Conservation (phyloP, 2,113 vertebrate genomes). For the Pelecanus crispus region DNA sequence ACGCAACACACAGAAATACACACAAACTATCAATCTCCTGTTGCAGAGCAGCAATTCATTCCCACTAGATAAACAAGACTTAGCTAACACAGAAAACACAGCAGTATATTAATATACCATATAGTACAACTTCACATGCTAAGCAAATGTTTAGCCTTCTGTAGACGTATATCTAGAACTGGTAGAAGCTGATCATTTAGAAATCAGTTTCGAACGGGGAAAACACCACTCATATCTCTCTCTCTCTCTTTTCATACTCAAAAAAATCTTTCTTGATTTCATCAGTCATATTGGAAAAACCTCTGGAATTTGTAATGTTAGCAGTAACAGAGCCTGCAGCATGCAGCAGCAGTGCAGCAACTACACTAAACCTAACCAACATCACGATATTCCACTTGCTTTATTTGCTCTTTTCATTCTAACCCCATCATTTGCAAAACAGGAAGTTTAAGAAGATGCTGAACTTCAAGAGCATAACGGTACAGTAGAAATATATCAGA, state of each 20-base stretch:
- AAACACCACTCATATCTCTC: background rate
- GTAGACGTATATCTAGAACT: background rate
- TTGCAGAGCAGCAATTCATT: background rate
- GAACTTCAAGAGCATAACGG: background rate
- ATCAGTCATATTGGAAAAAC: background rate
- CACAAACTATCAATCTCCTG: background rate
- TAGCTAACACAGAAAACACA: background rate
- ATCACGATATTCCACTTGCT: accelerated
- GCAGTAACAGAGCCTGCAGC: background rate
- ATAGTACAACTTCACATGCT: background rate
- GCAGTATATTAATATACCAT: background rate
- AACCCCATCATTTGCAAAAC: background rate
- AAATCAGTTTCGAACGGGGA: background rate
- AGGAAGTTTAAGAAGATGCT: background rate
- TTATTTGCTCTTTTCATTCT: background rate
- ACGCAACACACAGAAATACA: background rate
- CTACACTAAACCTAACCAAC: background rate
- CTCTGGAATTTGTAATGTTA: background rate
- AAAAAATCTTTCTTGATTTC: background rate
- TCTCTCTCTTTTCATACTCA: background rate
- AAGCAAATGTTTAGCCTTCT: background rate
- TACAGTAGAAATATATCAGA: background rate
- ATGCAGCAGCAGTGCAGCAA: background rate
- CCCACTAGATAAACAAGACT: background rate
- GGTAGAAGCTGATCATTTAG: accelerated